Base-by-base conservation (phyloP, 1,140 invertebrate species). In the Leptinotarsa undecemlineata region DNA sequence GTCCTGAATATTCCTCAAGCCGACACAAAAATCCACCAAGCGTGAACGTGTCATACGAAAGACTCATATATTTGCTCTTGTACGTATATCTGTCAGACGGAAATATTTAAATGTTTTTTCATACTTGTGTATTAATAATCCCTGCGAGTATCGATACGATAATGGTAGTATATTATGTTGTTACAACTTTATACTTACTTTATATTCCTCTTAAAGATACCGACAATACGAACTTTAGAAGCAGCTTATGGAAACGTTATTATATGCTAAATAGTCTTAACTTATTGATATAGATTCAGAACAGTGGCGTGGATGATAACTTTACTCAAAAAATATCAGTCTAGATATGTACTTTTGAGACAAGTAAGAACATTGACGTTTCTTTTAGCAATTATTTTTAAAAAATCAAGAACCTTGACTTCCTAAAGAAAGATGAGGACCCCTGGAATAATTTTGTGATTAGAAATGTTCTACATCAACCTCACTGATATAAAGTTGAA, bases 261-360 rank as follows among this genome's bases (percentile, higher is more conserved):
- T 57, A 57, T 57, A 57, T 57, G 51, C 51, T 57, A 57, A 57
- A 57, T 57, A 57, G 51, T n/a, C 51, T 57, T 57, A 57, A 57
- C 51, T 57, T 57, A 57, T 57, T 14, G 51, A n/a, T 57, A 57
- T 57, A 57, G 51, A 17, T 57, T 57, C 51, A 57, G n/a, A 17
- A 57, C 51, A 57, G 51, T 57, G 51, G 14, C 51, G 26, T 33
- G 26, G 26, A 8, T 33, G 26, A 33, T 33, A 33, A 33, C 6
- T 33, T 33, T 33, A 33, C 0, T 26, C 23, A 26, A 26, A 21
- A 21, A 21, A 21, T 21, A 21, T 21, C 21, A 21, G 21, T 21
- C 21, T 33, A 8, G 26, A 33, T 8, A 33, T 1, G 26, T 33
- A 33, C 26, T 33, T 33, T 33, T 33, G 26, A 33, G 26, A 1